A percentile compares a stretch with the other conserved stretches of the same genome.
These are phyloP conservation scores for Drosophila parvula DNA, from an alignment of 1,140 invertebrate genomes.

Conservation along the genomic window DNA sequence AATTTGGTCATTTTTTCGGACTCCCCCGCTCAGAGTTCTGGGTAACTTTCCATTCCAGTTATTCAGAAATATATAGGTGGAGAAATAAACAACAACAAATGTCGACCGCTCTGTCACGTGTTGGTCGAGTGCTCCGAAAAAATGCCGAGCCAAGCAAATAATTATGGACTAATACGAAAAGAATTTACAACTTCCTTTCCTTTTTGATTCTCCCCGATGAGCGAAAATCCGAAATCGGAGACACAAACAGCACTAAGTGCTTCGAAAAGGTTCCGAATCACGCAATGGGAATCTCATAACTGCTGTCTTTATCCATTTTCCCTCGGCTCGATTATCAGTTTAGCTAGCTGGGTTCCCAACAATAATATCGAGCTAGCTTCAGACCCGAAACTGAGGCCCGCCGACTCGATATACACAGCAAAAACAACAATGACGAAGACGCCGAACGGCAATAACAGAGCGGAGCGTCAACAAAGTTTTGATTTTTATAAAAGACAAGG, in stretches of 20 bases:
- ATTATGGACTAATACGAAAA: slow-evolving; percentile 51
- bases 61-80: slow-evolving; percentile 8
- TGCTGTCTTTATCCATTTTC: slow-evolving; percentile 24
- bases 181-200: slow-evolving; percentile 60
- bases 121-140: slow-evolving; percentile 29
- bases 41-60: slow-evolving; percentile 47
- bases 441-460: slow-evolving; percentile 33
- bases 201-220: slow-evolving; percentile 1
- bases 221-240: slow-evolving; percentile 19
- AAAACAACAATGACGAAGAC: slow-evolving; percentile 35
- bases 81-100: slow-evolving; percentile 21
- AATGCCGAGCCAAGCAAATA: slow-evolving; percentile 46
- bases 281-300: slow-evolving; percentile 33
- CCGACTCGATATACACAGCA: slow-evolving; percentile 25
- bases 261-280: slow-evolving; percentile 7
- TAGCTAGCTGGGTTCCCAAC: slow-evolving; percentile 21
- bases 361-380: slow-evolving; percentile 17
- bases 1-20: background rate
- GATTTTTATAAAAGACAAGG: slow-evolving; percentile 78
- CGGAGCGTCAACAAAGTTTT: slow-evolving; percentile 55
- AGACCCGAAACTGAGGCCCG: slow-evolving; percentile 24
- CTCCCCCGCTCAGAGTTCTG: slow-evolving; percentile 22
- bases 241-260: slow-evolving; percentile 24
- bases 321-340: slow-evolving; percentile 40
- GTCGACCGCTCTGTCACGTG: slow-evolving; percentile 28